phyloP scores from a whole-genome alignment of 2,113 vertebrate species.

The Monarcha castaneiventris region DNA sequence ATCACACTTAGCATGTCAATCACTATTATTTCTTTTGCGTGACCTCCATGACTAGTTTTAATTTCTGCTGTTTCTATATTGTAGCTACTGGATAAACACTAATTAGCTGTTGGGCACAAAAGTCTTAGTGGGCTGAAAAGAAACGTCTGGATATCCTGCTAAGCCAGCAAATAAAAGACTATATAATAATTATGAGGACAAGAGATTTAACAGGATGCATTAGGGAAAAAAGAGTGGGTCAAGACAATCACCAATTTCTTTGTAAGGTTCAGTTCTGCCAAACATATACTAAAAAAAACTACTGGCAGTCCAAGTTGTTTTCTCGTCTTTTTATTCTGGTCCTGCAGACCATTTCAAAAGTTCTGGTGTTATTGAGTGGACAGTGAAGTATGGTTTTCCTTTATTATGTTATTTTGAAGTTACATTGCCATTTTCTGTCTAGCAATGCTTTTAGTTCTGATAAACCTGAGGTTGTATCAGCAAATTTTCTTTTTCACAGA shows the following conservation, averaged over 20 bases:
- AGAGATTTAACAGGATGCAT: not conserved
- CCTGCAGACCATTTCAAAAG: not conserved
- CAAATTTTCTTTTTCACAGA: not conserved
- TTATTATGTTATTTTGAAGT: not conserved
- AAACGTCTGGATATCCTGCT: not conserved
- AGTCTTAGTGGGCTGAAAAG: not conserved
- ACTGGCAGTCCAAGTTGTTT: not conserved
- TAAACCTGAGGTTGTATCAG: not conserved
- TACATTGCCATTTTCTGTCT: not conserved
- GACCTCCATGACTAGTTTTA: not conserved
- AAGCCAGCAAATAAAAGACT: not conserved
- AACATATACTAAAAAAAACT: not conserved
- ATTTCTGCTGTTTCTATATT: not conserved
- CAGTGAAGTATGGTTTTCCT: not conserved
- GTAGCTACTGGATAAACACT: not conserved
- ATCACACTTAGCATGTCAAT: not conserved
- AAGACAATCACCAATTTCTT: not conserved
- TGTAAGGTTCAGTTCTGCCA: not conserved
- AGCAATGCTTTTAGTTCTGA: not conserved
- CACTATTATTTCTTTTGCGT: not conserved
- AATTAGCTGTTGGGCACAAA: not conserved
- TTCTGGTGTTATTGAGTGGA: not conserved
- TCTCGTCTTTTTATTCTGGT: not conserved
- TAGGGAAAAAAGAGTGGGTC: not conserved
- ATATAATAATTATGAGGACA: not conserved